These are phyloP conservation scores for Brachylomia viminalis DNA, from an alignment of 2,888 invertebrate genomes.

Conservation along the genomic window DNA sequence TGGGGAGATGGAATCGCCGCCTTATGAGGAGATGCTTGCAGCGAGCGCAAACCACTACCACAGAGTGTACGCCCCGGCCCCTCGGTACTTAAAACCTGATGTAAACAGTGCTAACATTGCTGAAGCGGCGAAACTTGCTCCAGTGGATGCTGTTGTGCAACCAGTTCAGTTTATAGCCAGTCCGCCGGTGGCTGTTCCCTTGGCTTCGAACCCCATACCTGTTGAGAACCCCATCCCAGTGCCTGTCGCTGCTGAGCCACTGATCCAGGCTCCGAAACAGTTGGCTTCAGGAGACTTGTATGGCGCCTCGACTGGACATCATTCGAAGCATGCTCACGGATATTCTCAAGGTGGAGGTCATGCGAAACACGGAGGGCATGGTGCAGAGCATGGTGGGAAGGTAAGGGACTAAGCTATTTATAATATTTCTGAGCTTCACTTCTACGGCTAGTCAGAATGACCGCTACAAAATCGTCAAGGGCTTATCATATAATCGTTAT, in stretches of 20 bases:
- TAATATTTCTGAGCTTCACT: neutral
- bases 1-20: conserved; percentile 73
- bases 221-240: conserved; percentile 62
- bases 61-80: conserved; percentile 77
- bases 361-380: conserved; percentile 88
- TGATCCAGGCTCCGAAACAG: conserved; percentile 69
- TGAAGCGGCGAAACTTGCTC: conserved; percentile 42
- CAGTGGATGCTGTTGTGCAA: conserved; percentile 54
- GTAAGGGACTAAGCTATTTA: conserved; percentile 68
- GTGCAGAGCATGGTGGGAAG: conserved; percentile 90
- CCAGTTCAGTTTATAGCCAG: conserved; percentile 69
- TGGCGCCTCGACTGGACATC: conserved; percentile 76
- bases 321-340: conserved; percentile 77
- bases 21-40: conserved; percentile 86
- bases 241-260: conserved; percentile 68
- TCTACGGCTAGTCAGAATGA: neutral
- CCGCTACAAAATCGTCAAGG: neutral
- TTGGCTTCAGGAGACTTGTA: conserved; percentile 74
- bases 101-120: conserved; percentile 72
- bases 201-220: conserved; percentile 63
- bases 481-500: neutral
- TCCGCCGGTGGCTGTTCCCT: conserved; percentile 65
- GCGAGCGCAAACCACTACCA: conserved; percentile 88
- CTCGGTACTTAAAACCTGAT: conserved; percentile 74
- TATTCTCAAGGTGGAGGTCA: conserved; percentile 89